A percentile compares a stretch with the other conserved stretches of the same genome.
These are phyloP conservation scores for Parasteatoda tepidariorum DNA, from an alignment of 1,140 invertebrate species.

Conservation along the genomic window DNA sequence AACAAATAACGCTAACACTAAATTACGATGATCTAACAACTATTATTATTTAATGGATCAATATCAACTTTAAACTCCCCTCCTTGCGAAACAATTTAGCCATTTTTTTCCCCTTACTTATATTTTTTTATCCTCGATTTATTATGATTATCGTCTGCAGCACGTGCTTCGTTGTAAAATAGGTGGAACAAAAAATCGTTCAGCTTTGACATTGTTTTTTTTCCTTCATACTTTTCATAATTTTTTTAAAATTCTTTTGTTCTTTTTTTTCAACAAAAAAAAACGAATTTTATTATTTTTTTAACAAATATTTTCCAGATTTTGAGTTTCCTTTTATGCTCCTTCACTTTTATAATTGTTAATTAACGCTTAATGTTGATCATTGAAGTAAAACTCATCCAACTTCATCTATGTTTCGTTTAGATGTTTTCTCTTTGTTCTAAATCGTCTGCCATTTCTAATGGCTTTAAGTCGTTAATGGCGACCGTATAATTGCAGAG, in stretches of 20 bases:
- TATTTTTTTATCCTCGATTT: slow-evolving; percentile 21
- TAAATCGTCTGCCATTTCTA: not conserved
- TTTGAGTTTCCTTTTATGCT: not conserved
- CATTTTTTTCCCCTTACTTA: slow-evolving; percentile 1
- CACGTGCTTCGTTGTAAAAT: slow-evolving; percentile 30
- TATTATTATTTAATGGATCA: slow-evolving; percentile 18
- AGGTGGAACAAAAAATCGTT: slow-evolving; percentile 13
- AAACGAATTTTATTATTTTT: not conserved
- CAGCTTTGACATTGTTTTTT: slow-evolving; percentile 11
- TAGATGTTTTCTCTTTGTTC: not conserved
- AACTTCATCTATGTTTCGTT: slow-evolving; percentile 11
- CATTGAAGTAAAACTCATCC: slow-evolving; percentile 24
- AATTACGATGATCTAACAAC: slow-evolving; percentile 14
- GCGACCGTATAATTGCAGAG: not conserved
- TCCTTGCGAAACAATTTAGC: not conserved
- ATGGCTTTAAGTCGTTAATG: not conserved
- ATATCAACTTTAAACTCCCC: slow-evolving; percentile 14
- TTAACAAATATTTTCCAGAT: not conserved
- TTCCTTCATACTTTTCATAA: not conserved
- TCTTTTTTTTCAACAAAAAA: not conserved
- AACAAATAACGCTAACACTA: slow-evolving; percentile 18
- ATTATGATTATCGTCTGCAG: slow-evolving; percentile 53
- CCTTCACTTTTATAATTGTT: slow-evolving; percentile 18
- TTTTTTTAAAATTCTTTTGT: not conserved
- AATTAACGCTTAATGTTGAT: slow-evolving; percentile 24